Evolutionary conservation across 2,888 invertebrate species (phyloP), one percentile per base, ranked within the genome.

Genomic region (Argynnis bischoffii): DNA sequence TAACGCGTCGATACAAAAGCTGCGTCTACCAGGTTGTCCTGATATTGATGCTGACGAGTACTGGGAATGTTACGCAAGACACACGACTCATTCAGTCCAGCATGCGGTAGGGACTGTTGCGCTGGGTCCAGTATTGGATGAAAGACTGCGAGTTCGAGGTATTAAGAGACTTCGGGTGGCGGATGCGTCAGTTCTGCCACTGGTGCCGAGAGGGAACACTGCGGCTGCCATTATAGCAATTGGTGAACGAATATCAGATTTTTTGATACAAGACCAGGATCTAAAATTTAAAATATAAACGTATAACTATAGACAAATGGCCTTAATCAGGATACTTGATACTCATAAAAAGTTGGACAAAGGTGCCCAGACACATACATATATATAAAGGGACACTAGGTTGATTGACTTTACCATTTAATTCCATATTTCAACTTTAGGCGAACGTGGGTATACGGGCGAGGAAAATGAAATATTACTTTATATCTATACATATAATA

Each of bases 21-120:
- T 83, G 48, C 55, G 74, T 4, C 53, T 88, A 3, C 73, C 78
- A 6, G 83, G 74, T 0, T 89, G 89, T 66, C 81, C 83, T 3
- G 68, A 6, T 0, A 70, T 72, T 35, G 69, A 54, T 13, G 57
- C 26, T 3, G 73, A 71, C 11, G 67, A 69, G 0, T 89, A 88
- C 77, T 87, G 86, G 86, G 71, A 70, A n/a, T 89, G 89, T 72
- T 88, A 86, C 76, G 76, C 69, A 61, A 79, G 84, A 14, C 84
- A 87, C 72, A 76, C 88, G 84, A 86, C 88, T 66, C 76, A 75
- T 57, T 69, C 76, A 2, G 70, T 78, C 65, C 82, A 75, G 74
- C 89, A 89, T 74, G 78, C 87, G 47, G 79, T 76, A 67, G 89
- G 89, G 56, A 82, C 87, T 63, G 77, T 79, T 51, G 77, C 80